Evolutionary conservation across 2,113 vertebrate species (phyloP), one percentile per base, ranked within the genome.

Genomic region (Corapipo altera): DNA sequence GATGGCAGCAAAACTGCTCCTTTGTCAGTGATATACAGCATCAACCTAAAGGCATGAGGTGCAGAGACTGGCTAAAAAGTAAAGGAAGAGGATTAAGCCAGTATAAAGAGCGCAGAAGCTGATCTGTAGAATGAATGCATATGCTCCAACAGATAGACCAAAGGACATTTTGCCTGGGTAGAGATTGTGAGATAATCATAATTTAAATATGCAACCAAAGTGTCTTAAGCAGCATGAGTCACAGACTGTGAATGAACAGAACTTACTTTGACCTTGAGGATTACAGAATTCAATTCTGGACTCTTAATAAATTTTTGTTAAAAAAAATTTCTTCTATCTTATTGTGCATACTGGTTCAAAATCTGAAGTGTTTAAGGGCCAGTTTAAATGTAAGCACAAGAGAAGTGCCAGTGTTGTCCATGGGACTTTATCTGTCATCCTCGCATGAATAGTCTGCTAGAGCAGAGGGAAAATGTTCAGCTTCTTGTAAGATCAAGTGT

Each of bases 401-500:
- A 87, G 16, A 12, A 75, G 32, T 49, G 72, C 9, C 69, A 78
- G 65, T 71, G 19, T 23, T 77, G 52, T 91, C 61, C 0, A 0
- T 33, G 37, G 54, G 54, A 91, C 69, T 78, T 86, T 43, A 41
- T 92, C 59, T 87, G 58, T 87, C 70, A 87, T 88, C 72, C 85
- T 44, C 0, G 8, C 73, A 54, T 33, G 89, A 89, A 22, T 46
- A 76, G 48, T 81, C 66, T 84, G 48, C 37, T 75, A 41, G 76
- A 76, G 66, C 66, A 92, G 49, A 83, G 41, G 41, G 37, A 94
- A 88, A 78, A 84, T 62, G 52, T 83, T 91, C 62, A 51, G 11
- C 32, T 62, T 65, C 86, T 78, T 93, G 48, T 84, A 92, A 93
- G 73, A 95, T 70, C 80, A 89, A 78, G 62, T 81, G 32, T 69